Percentiles rank a stretch among this genome's conserved stretches.
These are phyloP conservation scores for Xylophagus ater DNA, from an alignment of 2,888 invertebrate genomes.

Conservation along the genomic window DNA sequence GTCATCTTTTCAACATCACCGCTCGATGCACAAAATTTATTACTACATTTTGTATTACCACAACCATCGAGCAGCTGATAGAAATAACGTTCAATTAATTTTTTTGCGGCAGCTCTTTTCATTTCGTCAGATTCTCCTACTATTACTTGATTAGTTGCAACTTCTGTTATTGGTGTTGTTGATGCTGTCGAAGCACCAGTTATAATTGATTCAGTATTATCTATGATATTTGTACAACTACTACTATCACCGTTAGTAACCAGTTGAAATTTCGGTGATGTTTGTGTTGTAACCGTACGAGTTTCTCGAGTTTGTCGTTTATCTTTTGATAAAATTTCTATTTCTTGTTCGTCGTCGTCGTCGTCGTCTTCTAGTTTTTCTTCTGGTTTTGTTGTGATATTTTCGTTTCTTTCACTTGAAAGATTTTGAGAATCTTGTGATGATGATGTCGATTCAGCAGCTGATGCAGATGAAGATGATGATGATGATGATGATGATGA, in stretches of 20 bases:
- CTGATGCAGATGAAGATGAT: neutral
- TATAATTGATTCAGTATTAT: constrained; percentile 11
- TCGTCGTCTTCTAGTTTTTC: neutral
- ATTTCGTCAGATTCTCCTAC: constrained; percentile 47
- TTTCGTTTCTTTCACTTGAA: neutral
- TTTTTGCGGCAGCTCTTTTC: constrained; percentile 68
- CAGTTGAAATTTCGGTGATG: constrained; percentile 17
- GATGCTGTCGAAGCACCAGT: constrained; percentile 4
- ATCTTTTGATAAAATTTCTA: constrained; percentile 1
- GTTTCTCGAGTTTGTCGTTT: neutral
- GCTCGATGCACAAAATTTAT: constrained; percentile 82
- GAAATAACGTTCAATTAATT: constrained; percentile 83
- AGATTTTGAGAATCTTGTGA: neutral
- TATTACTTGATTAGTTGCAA: constrained; percentile 1
- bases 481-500: constrained; percentile 1
- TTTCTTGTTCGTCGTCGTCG: neutral
- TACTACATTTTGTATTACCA: constrained; percentile 77
- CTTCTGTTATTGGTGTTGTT: constrained; percentile 15
- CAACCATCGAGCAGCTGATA: constrained; percentile 88
- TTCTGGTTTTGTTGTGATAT: neutral
- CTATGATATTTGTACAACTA: too few species aligned
- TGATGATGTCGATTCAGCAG: neutral
- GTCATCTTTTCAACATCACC: constrained; percentile 66
- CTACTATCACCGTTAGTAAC: too few species aligned
- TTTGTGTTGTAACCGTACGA: constrained; percentile 14